These are phyloP conservation scores for Tragelaphus buxtoni DNA, from an alignment of 2,113 vertebrate species.

Conservation along the genomic window DNA sequence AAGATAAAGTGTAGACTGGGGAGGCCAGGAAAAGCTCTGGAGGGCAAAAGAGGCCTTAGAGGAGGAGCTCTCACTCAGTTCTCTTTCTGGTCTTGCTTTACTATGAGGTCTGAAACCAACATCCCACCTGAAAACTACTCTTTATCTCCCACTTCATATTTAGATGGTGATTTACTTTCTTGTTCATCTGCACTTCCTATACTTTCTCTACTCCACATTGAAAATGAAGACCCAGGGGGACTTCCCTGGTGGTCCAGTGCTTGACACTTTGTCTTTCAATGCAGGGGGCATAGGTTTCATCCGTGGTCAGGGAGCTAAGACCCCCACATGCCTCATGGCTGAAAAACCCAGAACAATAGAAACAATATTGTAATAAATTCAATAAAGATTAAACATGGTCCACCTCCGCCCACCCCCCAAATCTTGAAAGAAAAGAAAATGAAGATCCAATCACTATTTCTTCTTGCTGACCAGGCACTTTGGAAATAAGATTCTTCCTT, in stretches of 20 bases:
- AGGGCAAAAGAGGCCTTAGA: neutral
- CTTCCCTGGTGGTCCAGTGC: neutral
- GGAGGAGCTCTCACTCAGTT: neutral
- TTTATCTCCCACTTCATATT: neutral
- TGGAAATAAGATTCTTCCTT: neutral
- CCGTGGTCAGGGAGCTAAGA: neutral
- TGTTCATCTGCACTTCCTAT: neutral
- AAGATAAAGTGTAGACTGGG: neutral
- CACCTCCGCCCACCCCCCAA: rapidly evolving
- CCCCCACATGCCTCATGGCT: neutral
- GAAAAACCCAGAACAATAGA: neutral
- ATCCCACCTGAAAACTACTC: neutral
- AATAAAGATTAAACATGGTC: neutral
- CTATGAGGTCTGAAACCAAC: neutral
- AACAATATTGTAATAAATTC: neutral
- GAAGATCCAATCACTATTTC: neutral
- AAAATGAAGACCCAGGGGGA: neutral
- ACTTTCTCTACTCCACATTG: neutral
- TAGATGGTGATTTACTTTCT: neutral
- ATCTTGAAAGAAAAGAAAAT: neutral
- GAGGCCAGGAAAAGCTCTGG: neutral
- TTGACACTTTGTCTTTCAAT: neutral
- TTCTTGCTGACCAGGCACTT: neutral
- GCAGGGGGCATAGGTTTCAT: neutral
- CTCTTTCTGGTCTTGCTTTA: neutral